A percentile compares a stretch with the other conserved stretches of the same genome.
These are phyloP conservation scores for Pogona vitticeps DNA, from an alignment of 2,113 vertebrate genomes.

Conservation along the genomic window DNA sequence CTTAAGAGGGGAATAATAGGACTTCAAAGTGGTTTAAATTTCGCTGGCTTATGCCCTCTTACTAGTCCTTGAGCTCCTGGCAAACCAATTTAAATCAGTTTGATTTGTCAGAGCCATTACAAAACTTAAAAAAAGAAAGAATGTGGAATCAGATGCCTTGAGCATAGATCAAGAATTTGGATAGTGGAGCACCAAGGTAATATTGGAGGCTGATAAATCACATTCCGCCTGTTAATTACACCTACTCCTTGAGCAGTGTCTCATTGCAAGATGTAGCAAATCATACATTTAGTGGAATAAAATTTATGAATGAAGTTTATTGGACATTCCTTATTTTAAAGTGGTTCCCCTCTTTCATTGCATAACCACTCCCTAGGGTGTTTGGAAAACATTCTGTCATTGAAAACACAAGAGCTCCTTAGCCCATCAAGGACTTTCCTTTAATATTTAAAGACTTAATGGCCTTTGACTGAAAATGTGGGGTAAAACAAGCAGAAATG, in stretches of 20 bases:
- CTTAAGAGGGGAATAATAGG: neutral
- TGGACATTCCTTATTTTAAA: neutral
- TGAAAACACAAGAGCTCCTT: neutral
- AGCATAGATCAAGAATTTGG: neutral
- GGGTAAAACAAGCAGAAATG: neutral
- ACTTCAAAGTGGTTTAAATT: neutral
- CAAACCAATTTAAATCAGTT: neutral
- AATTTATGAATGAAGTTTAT: neutral
- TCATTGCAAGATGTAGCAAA: neutral
- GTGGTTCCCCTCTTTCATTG: neutral
- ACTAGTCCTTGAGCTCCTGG: neutral
- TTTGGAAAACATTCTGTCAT: neutral
- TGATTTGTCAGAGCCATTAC: neutral
- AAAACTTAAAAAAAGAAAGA: neutral
- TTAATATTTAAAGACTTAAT: neutral
- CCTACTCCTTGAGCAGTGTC: neutral
- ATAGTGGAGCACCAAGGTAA: neutral
- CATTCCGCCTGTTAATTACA: too few relatives aligned
- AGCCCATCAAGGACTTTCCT: neutral
- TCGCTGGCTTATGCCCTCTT: neutral
- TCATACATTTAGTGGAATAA: neutral
- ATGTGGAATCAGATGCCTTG: neutral
- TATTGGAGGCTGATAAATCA: neutral
- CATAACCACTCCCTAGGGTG: neutral
- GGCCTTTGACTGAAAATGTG: neutral